Evolutionary conservation across 35 echinoderm and acorn worm genomes (phyloP).

Genomic region (Lytechinus pictus): DNA sequence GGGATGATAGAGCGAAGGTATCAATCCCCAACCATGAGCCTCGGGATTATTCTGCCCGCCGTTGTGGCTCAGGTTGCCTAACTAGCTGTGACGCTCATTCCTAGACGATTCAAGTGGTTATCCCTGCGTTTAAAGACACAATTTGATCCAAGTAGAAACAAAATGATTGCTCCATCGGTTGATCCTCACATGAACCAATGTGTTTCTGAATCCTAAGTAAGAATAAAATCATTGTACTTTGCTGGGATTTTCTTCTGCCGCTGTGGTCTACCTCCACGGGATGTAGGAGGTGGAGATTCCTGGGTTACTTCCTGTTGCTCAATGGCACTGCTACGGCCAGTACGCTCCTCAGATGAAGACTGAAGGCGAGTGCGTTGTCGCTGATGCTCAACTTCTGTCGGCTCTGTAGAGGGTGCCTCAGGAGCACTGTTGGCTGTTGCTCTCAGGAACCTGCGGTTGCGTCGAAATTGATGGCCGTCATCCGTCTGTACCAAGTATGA

Average conservation of each 20-base stretch:
- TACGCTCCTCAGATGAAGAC: background rate
- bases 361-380: background rate
- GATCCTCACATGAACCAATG: background rate
- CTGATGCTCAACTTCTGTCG: background rate
- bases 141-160: background rate
- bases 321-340: background rate
- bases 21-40: background rate
- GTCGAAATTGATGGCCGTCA: conserved; percentile 48
- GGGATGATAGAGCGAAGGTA: conserved; percentile 11
- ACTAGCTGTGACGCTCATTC: background rate
- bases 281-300: background rate
- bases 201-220: background rate
- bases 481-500: conserved; percentile 73
- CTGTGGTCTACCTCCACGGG: background rate
- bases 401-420: background rate
- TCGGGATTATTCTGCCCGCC: background rate
- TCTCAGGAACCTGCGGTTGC: conserved; percentile 62
- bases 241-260: conserved; percentile 16
- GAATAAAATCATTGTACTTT: background rate
- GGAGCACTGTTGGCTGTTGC: background rate
- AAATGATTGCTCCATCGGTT: too few relatives aligned
- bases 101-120: background rate
- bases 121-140: background rate
- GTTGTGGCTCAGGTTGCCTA: conserved; percentile 2
- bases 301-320: background rate